Evolutionary conservation across 1,140 invertebrate species (phyloP), one percentile per base, ranked within the genome.

Genomic region (Caenorhabditis inopinata): DNA sequence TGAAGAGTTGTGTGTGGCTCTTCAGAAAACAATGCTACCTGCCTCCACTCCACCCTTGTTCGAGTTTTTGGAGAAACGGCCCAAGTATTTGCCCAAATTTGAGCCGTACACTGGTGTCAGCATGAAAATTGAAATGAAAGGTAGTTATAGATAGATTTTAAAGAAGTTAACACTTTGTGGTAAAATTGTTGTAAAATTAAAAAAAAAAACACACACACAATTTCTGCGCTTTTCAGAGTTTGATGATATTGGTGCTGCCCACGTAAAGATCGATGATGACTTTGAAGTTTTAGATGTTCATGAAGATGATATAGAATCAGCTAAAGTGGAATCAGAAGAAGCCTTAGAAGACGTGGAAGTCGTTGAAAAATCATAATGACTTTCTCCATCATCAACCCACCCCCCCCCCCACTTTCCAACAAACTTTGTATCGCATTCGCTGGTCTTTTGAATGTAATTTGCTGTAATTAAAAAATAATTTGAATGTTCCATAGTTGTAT

Each of bases 181-280:
- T 12, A 3, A 18, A 32, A 76, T 83, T 75, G n/a, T 12, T n/a
- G n/a, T n/a, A n/a, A n/a, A n/a, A n/a, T n/a, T n/a, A n/a, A n/a
- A n/a, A n/a, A n/a, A n/a, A n/a, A n/a, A n/a, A n/a, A n/a, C n/a
- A n/a, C n/a, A n/a, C n/a, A n/a, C n/a, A n/a, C n/a, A n/a, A n/a
- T n/a, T n/a, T n/a, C n/a, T n/a, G n/a, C n/a, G n/a, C n/a, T 38
- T 80, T 83, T 74, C 74, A 88, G 86, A 87, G 27, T 87, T 85
- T 51, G 82, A 82, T 35, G 86, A 87, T 58, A 84, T 87, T n/a
- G 83, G 79, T 9, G 85, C 85, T 23, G 84, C 85, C 0, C 82
- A 85, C 16, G 88, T 68, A 74, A 85, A 86, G 53, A 85, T 83
- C 29, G 86, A 88, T 32, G 82, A 83, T 14, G 82, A 76, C 23